Evolutionary conservation across 35 echinoderm and acorn worm species (phyloP).

Genomic region (Lytechinus pictus): DNA sequence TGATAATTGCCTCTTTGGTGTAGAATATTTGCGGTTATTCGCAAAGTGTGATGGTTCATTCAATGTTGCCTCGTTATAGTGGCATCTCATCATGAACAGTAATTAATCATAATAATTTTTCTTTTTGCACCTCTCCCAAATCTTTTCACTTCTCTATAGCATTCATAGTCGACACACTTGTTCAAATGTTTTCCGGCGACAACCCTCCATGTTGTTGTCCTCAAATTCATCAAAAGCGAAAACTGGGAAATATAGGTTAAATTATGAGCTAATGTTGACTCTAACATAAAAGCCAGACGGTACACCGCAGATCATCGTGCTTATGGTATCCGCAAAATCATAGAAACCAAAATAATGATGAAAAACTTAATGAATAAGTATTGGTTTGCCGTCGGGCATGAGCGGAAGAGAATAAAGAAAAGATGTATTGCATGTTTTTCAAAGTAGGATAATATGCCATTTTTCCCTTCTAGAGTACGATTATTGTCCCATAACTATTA

Average conservation of each 20-base stretch:
- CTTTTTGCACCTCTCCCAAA: background rate
- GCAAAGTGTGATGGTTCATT: background rate
- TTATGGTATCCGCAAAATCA: background rate
- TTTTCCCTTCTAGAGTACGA: background rate
- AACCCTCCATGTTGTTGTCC: background rate
- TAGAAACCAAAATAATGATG: conserved; percentile 5
- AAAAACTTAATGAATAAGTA: background rate
- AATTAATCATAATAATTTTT: background rate
- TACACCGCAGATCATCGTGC: background rate
- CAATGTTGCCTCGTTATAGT: background rate
- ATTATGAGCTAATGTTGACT: conserved; percentile 13
- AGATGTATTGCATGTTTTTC: background rate
- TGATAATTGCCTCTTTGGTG: too few species aligned
- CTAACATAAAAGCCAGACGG: background rate
- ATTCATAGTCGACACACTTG: background rate
- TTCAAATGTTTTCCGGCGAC: background rate
- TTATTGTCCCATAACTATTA: background rate
- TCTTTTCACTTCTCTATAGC: background rate
- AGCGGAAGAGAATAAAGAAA: background rate
- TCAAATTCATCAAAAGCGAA: background rate
- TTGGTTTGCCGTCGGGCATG: background rate
- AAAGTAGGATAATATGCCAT: background rate
- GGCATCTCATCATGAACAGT: background rate
- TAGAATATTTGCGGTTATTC: too few species aligned
- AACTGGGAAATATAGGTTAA: background rate